A percentile compares a stretch with the other conserved stretches of the same genome.
Evolutionary conservation across 1,140 invertebrate species (phyloP).

Genomic region (Drosophila triauraria): DNA sequence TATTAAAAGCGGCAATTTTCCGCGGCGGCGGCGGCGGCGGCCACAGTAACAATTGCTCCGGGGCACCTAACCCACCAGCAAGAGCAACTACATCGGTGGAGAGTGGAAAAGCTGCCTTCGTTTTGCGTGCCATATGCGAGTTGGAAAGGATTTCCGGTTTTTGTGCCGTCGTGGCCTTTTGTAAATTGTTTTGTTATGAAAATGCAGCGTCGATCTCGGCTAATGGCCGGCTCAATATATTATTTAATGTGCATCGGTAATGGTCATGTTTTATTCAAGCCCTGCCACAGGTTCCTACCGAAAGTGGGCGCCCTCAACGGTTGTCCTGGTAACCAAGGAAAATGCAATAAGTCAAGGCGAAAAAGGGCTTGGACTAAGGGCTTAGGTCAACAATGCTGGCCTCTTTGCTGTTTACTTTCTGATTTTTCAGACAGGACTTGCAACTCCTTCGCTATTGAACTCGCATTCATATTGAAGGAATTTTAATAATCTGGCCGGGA

Average conservation of each 20-base stretch:
- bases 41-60: slow-evolving; percentile 47
- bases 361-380: not conserved
- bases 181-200: slow-evolving; percentile 75
- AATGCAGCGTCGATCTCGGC: slow-evolving; percentile 66
- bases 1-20: slow-evolving; percentile 83
- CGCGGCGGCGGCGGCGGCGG: slow-evolving; percentile 52
- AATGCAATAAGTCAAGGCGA: slow-evolving; percentile 29
- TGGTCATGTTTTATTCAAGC: slow-evolving; percentile 45
- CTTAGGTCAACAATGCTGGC: slow-evolving; percentile 29
- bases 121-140: slow-evolving; percentile 83
- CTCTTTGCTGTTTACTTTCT: slow-evolving; percentile 11
- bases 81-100: not conserved
- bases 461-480: slow-evolving; percentile 40
- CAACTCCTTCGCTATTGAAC: slow-evolving; percentile 34
- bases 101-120: slow-evolving; percentile 52
- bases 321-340: slow-evolving; percentile 5
- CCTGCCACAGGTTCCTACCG: not conserved
- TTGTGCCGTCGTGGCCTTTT: slow-evolving; percentile 63
- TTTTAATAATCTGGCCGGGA: slow-evolving; percentile 46
- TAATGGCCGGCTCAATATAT: slow-evolving; percentile 73
- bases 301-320: not conserved
- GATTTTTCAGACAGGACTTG: slow-evolving; percentile 21
- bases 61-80: slow-evolving; percentile 47
- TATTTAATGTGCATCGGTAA: slow-evolving; percentile 61
- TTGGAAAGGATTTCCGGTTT: slow-evolving; percentile 81